These are phyloP conservation scores for Drosophila robusta DNA, from an alignment of 2,888 invertebrate species.

Conservation along the genomic window DNA sequence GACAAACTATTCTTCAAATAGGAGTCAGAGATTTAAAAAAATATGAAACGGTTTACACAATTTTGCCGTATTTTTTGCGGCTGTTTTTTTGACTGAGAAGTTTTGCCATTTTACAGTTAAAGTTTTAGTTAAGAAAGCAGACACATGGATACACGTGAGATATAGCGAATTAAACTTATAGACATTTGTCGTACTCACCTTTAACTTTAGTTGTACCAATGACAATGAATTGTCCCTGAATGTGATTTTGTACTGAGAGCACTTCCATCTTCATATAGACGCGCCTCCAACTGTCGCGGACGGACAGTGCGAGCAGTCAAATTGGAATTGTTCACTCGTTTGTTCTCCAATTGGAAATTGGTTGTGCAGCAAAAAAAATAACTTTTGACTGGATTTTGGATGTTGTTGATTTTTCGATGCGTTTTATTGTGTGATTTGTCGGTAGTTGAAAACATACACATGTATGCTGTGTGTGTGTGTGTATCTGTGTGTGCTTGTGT, in stretches of 20 bases:
- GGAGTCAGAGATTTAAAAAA: too few relatives aligned
- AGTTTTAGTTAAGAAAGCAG: background rate
- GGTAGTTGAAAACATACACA: conserved; percentile 38
- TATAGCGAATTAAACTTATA: background rate
- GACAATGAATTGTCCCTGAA: conserved; percentile 90
- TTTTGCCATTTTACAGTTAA: conserved; percentile 7
- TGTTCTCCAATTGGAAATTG: conserved; percentile 30
- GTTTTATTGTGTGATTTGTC: conserved; percentile 36
- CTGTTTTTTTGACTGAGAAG: too few relatives aligned
- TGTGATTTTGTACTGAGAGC: conserved; percentile 91
- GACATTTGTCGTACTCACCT: conserved; percentile 86
- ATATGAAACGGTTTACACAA: too few relatives aligned
- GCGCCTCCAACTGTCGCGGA: conserved; percentile 28
- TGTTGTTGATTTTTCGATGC: conserved; percentile 42
- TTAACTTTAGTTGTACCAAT: conserved; percentile 87
- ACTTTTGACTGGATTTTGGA: conserved; percentile 10
- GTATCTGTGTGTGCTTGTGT: conserved; percentile 20
- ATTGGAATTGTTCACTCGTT: conserved; percentile 51
- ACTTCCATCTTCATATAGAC: conserved; percentile 90
- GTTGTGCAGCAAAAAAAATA: conserved; percentile 30
- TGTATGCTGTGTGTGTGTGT: conserved; percentile 2
- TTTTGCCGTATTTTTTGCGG: too few relatives aligned
- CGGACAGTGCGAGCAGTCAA: conserved; percentile 26
- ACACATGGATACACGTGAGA: background rate
- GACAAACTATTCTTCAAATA: too few relatives aligned